Percentiles rank a stretch among this genome's conserved stretches.
Conservation (phyloP, 2,797 vertebrate genomes). For the Catharus ustulatus region DNA sequence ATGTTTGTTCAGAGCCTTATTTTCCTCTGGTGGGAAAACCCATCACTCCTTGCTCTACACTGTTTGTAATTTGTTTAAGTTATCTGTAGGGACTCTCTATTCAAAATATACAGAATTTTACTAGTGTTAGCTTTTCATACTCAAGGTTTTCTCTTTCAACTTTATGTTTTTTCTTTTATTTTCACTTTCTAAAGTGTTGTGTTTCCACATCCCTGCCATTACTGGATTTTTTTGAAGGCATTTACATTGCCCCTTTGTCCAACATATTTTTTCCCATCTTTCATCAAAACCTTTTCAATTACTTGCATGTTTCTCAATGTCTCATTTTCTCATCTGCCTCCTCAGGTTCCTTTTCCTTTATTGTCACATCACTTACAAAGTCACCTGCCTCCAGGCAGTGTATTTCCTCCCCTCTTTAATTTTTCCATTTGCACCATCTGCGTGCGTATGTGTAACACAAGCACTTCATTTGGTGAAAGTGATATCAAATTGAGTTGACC, state of each 20-base stretch:
- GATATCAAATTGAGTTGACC: neutral
- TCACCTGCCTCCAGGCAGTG: constrained; percentile 48
- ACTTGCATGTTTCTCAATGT: neutral
- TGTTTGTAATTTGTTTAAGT: neutral
- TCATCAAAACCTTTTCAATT: neutral
- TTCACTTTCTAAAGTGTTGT: neutral
- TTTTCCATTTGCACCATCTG: constrained; percentile 45
- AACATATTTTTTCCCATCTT: neutral
- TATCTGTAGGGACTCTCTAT: neutral
- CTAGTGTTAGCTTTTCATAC: neutral
- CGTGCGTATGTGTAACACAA: neutral
- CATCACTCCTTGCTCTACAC: neutral
- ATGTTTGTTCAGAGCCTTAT: neutral
- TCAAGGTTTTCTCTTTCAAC: neutral
- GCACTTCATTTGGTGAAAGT: neutral
- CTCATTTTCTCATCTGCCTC: neutral
- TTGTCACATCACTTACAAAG: neutral
- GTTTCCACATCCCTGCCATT: neutral
- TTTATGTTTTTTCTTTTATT: neutral
- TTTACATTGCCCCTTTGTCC: neutral
- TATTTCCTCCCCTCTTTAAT: neutral
- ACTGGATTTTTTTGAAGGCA: neutral
- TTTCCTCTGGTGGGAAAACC: neutral
- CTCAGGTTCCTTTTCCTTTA: neutral
- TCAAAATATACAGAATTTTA: neutral